Percentiles rank a stretch among this genome's conserved stretches.
These are phyloP conservation scores for Monochamus alternatus DNA, from an alignment of 2,888 invertebrate species.

Conservation along the genomic window DNA sequence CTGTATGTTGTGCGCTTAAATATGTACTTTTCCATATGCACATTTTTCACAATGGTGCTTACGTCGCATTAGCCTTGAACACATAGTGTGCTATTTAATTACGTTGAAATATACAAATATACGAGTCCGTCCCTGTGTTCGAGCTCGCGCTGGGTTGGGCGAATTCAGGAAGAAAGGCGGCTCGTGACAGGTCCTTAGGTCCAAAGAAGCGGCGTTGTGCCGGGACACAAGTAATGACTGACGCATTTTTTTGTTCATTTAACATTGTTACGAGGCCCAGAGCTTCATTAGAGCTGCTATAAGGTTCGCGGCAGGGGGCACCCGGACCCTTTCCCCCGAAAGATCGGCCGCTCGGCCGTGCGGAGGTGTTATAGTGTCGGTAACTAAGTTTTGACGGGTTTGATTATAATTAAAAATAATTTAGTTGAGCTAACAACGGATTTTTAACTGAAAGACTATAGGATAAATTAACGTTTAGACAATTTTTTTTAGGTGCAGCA, in stretches of 20 bases:
- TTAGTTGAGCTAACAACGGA: conserved; percentile 51
- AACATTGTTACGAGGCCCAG: conserved; percentile 63
- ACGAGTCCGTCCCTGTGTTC: conserved; percentile 9
- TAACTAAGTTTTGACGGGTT: conserved; percentile 56
- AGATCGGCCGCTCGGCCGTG: conserved; percentile 47
- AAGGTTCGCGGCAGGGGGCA: conserved; percentile 55
- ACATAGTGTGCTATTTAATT: too few relatives aligned
- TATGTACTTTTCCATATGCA: too few relatives aligned
- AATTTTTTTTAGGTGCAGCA: conserved; percentile 16
- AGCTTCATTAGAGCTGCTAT: conserved; percentile 66
- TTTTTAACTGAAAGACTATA: conserved; percentile 34
- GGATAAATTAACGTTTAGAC: conserved; percentile 7
- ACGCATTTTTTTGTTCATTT: conserved; percentile 62
- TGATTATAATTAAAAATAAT: conserved; percentile 58
- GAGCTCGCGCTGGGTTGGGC: conserved; percentile 34
- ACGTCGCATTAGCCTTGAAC: too few relatives aligned
- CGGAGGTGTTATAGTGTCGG: conserved; percentile 56
- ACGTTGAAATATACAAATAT: too few relatives aligned
- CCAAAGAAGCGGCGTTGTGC: conserved; percentile 46
- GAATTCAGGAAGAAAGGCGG: conserved; percentile 51
- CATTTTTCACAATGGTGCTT: too few relatives aligned
- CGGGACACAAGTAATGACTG: conserved; percentile 57
- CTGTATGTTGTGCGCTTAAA: too few relatives aligned
- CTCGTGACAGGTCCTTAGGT: conserved; percentile 50
- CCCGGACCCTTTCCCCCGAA: conserved; percentile 51